Evolutionary conservation across 2,888 invertebrate genomes (phyloP), one percentile per base, ranked within the genome.

Genomic region (Hipparchia semele): DNA sequence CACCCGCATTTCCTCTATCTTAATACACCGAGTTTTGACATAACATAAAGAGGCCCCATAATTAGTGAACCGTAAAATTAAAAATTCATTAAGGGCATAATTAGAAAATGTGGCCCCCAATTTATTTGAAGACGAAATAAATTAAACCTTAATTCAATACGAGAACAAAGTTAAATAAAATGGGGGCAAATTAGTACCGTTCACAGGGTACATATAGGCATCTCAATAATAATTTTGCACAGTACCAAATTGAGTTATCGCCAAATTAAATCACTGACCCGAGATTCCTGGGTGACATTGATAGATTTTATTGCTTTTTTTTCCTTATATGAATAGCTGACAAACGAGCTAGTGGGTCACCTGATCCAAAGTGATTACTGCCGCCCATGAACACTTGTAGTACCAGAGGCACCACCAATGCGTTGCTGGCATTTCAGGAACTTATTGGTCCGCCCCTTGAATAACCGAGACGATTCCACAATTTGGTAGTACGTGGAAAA

Each of bases 91-190:
- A 64, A 51, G 51, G 12, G 33, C 23, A 10, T 65, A 65, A 65
- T 65, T 33, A 53, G 51, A 33, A 53, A 53, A 65, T 53, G 53
- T 51, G 65, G 53, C 12, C 10, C 10, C 12, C 33, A 39, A 65
- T 53, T 65, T 65, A 33, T 53, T 53, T 33, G 33, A 5, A 65
- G 65, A 53, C 53, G 33, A 12, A 33, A 33, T 33, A 39, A 65
- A 65, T 65, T 65, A 65, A 65, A 53, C 53, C 53, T 53, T 33
- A 53, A 65, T 53, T 65, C 33, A 65, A 53, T 33, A 51, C 33
- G 3, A 12, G 65, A 33, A 33, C 33, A 33, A 65, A 65, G 51
- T 65, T 12, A 65, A 65, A 65, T 65, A 65, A 64, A 64, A 65
- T 53, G 65, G 33, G 12, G 33, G 65, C 65, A 33, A 65, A 65